Evolutionary conservation across 2,113 vertebrate species (phyloP).

Genomic region (Cottus gobio): DNA sequence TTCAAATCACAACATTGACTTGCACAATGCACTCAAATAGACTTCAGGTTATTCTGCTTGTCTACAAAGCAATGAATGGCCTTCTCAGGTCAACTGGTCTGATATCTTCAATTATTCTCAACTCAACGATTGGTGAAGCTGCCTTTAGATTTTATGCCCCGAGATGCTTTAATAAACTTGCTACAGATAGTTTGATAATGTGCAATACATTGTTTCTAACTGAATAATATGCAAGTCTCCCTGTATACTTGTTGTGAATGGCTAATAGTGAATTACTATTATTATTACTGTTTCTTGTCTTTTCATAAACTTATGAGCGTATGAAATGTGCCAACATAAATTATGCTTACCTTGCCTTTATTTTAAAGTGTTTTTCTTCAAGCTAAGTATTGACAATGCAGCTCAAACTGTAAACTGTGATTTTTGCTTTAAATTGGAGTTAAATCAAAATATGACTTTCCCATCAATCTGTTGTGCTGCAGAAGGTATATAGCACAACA

Average conservation of each 20-base stretch:
- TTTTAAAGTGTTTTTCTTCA: neutral
- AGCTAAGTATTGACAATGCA: neutral
- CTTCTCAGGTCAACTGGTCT: conserved; percentile 3
- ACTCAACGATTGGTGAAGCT: neutral
- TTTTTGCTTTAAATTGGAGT: neutral
- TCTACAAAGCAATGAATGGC: neutral
- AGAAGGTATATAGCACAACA: neutral
- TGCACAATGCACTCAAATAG: neutral
- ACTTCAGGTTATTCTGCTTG: neutral
- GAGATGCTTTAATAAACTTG: neutral
- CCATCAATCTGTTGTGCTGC: neutral
- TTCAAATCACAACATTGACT: neutral
- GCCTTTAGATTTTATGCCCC: neutral
- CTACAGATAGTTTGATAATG: neutral
- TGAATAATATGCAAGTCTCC: neutral
- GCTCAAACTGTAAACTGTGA: neutral
- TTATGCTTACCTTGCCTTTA: neutral
- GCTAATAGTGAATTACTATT: neutral
- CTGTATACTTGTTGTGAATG: neutral
- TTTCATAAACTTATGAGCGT: neutral
- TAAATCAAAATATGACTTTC: neutral
- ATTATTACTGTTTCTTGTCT: neutral
- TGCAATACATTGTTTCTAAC: neutral
- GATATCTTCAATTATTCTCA: neutral
- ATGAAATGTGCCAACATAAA: neutral